Percentiles rank a stretch among this genome's conserved stretches.
Conservation (phyloP, 1,140 invertebrate genomes). For the Monochamus saltuarius region DNA sequence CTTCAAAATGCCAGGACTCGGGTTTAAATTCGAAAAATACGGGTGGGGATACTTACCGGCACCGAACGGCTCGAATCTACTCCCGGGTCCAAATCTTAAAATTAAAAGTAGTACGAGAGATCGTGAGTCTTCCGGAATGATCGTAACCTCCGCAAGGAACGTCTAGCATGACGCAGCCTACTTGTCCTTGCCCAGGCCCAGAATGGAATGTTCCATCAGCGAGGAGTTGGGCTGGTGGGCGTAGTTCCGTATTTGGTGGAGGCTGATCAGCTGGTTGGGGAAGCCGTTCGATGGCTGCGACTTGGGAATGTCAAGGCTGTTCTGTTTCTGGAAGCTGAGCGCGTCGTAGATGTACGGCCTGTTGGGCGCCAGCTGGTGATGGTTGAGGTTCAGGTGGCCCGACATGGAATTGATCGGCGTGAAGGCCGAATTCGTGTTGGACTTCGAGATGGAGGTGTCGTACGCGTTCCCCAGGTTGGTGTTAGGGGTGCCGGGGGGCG, state of each 20-base stretch:
- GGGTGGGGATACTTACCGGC: no score
- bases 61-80: no score
- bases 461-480: slow-evolving; percentile 49
- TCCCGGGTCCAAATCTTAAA: not conserved
- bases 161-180: slow-evolving; percentile 25
- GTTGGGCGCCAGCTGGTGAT: slow-evolving; percentile 71
- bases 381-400: slow-evolving; percentile 70
- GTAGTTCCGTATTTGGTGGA: slow-evolving; percentile 96
- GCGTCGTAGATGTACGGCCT: slow-evolving; percentile 91
- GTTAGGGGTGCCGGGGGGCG: slow-evolving; percentile 47
- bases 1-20: no score
- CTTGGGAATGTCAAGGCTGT: slow-evolving; percentile 52
- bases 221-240: slow-evolving; percentile 80
- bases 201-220: slow-evolving; percentile 59
- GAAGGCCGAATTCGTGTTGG: slow-evolving; percentile 79
- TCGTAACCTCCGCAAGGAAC: slow-evolving; percentile 6
- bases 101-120: slow-evolving; percentile 17
- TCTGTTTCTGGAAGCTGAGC: slow-evolving; percentile 75
- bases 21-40: no score
- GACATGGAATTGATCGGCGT: slow-evolving; percentile 84
- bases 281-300: slow-evolving; percentile 68
- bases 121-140: slow-evolving; percentile 8
- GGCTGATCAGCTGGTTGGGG: slow-evolving; percentile 91
- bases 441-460: slow-evolving; percentile 53
- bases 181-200: slow-evolving; percentile 60